phyloP scores from a whole-genome alignment of 2,113 vertebrate genomes.

The Fulica atra region DNA sequence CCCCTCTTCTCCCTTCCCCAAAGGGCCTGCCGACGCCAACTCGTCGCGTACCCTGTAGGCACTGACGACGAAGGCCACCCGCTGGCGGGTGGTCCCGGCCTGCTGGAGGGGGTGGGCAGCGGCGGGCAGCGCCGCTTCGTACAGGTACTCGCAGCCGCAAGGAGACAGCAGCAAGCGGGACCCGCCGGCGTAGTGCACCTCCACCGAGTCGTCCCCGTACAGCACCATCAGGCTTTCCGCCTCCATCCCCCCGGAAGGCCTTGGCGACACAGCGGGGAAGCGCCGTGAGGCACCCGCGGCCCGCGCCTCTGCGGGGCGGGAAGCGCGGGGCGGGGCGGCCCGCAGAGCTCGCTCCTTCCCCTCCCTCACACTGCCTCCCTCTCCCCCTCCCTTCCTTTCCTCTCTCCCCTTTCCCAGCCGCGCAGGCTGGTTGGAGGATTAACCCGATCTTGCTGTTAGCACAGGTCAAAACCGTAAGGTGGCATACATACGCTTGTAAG shows the following conservation, averaged over 20 bases:
- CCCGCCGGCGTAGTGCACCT: conserved; percentile 76
- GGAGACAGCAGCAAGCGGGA: conserved; percentile 82
- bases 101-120: conserved; percentile 75
- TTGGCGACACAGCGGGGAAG: fast-evolving
- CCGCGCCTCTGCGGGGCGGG: neutral
- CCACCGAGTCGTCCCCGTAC: conserved; percentile 83
- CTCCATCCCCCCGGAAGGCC: neutral
- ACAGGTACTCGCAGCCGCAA: conserved; percentile 85
- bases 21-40: fast-evolving
- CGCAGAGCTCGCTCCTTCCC: no score
- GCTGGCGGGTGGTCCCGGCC: conserved; percentile 74
- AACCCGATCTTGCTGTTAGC: fast-evolving
- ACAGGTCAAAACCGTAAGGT: fast-evolving
- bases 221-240: conserved; percentile 75
- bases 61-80: conserved; percentile 85
- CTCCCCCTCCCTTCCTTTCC: fast-evolving
- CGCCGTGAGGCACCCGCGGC: fast-evolving
- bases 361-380: no score
- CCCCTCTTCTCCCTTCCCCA: neutral
- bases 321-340: neutral
- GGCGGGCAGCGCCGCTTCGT: conserved; percentile 65
- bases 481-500: fast-evolving
- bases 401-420: no score
- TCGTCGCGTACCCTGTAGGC: conserved; percentile 75
- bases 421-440: fast-evolving